These are phyloP conservation scores for Ictidomys tridecemlineatus DNA, from an alignment of 2,113 vertebrate species.

Conservation along the genomic window DNA sequence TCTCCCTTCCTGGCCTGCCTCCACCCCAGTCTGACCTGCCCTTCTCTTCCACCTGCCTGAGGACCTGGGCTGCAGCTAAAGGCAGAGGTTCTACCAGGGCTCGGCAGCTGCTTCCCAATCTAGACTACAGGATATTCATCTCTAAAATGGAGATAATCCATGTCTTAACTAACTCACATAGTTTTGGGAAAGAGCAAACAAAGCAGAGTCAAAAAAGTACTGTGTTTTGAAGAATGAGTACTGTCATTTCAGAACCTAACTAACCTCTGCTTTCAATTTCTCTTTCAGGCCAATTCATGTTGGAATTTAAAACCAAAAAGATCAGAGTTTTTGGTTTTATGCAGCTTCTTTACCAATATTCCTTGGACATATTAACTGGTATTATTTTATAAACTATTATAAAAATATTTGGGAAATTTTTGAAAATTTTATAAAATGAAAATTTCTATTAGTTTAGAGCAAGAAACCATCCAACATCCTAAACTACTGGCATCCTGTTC, in stretches of 20 bases:
- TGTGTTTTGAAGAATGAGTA: neutral
- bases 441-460: neutral
- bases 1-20: neutral
- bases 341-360: neutral
- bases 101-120: too few species aligned
- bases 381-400: neutral
- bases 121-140: neutral
- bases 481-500: neutral
- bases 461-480: neutral
- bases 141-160: neutral
- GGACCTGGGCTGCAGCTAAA: neutral
- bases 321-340: neutral
- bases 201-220: neutral
- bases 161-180: neutral
- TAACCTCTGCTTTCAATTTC: neutral
- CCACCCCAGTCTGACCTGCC: neutral
- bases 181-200: neutral
- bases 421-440: neutral
- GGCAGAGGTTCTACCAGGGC: neutral
- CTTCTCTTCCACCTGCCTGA: neutral
- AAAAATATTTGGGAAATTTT: neutral
- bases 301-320: constrained; percentile 10
- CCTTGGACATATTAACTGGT: neutral
- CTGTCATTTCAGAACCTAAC: neutral
- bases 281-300: neutral